These are phyloP conservation scores for Percopsis transmontana DNA, from an alignment of 2,113 vertebrate genomes.

Conservation along the genomic window DNA sequence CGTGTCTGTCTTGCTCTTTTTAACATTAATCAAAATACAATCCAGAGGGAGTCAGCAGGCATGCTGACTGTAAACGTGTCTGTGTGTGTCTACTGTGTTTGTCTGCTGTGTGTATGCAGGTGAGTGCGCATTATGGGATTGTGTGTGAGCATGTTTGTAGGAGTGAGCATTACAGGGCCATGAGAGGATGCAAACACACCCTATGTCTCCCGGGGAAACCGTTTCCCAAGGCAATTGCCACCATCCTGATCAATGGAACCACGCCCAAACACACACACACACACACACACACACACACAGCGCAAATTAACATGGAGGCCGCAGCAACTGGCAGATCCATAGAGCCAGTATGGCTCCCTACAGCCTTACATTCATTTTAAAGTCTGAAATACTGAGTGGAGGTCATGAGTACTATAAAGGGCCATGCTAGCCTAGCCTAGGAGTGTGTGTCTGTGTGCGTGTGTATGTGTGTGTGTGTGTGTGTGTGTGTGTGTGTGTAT, in stretches of 20 bases:
- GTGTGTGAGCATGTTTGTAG: constrained; percentile 17
- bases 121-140: constrained; percentile 14
- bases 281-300: constrained; percentile 27
- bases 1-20: background rate
- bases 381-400: too few species aligned
- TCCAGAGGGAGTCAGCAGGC: too few species aligned
- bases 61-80: too few species aligned
- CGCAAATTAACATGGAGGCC: background rate
- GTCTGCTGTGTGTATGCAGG: constrained; percentile 13
- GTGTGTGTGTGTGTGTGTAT: constrained; percentile 21
- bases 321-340: too few species aligned
- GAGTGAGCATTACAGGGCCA: background rate
- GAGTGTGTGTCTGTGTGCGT: constrained; percentile 8
- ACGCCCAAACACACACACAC: constrained; percentile 16
- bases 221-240: constrained; percentile 48
- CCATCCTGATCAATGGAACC: constrained; percentile 44
- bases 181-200: constrained; percentile 40
- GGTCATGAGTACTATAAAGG: too few species aligned
- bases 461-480: constrained; percentile 13
- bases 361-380: too few species aligned
- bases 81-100: constrained; percentile 8
- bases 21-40: too few species aligned
- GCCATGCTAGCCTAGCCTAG: too few species aligned
- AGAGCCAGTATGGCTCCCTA: too few species aligned
- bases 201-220: constrained; percentile 40